phyloP scores from a whole-genome alignment of 2,888 invertebrate genomes.

The Camptogramma bilineatum region DNA sequence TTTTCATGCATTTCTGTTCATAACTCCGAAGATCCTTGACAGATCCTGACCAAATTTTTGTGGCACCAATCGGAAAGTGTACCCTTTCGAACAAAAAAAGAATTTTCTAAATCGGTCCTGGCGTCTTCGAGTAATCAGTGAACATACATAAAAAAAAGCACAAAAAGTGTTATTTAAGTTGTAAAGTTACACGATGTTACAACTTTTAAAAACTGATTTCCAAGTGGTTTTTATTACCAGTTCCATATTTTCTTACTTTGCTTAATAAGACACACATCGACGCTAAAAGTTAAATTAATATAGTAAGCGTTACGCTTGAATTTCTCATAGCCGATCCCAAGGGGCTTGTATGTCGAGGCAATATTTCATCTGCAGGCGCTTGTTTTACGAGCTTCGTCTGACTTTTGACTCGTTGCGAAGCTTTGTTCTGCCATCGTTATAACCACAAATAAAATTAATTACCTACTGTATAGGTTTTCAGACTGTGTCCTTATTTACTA shows the following conservation, averaged over 20 bases:
- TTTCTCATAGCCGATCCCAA: slow-evolving; percentile 49
- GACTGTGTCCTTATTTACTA: too few species aligned
- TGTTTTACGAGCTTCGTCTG: slow-evolving; percentile 61
- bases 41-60: too few species aligned
- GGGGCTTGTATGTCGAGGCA: slow-evolving; percentile 53
- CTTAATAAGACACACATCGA: slow-evolving; percentile 15
- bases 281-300: slow-evolving; percentile 43
- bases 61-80: too few species aligned
- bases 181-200: not conserved
- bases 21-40: too few species aligned
- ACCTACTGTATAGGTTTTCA: slow-evolving; percentile 24
- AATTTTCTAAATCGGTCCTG: too few species aligned
- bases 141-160: too few species aligned
- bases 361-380: slow-evolving; percentile 64
- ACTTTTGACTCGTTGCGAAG: slow-evolving; percentile 62
- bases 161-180: too few species aligned
- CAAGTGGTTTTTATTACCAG: not conserved
- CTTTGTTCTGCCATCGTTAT: slow-evolving; percentile 55
- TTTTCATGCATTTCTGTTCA: too few species aligned
- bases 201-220: not conserved
- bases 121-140: too few species aligned
- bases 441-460: slow-evolving; percentile 55
- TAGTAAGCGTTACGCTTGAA: slow-evolving; percentile 53
- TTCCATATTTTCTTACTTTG: not conserved
- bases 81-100: too few species aligned